Evolutionary conservation across 2,888 invertebrate genomes (phyloP), one percentile per base, ranked within the genome.

Genomic region (Junonia oenone): DNA sequence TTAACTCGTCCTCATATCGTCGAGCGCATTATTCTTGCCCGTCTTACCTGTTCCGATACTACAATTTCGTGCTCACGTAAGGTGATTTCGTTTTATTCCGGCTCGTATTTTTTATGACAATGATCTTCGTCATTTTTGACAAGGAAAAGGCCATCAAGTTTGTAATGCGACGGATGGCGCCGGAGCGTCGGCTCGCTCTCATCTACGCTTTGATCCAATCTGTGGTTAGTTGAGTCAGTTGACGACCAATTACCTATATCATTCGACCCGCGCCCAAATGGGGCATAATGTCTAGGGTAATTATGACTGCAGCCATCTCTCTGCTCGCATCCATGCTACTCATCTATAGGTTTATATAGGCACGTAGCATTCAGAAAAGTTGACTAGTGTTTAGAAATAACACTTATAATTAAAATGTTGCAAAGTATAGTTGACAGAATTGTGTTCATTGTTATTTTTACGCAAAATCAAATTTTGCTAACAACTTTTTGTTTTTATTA

Each of bases 61-160:
- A 82, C 81, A 86, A 82, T 83, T 83, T 82, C 70, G 78, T 78
- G 79, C 73, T 76, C 81, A 72, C 81, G 81, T 82, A 82, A 80
- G 83, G 81, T 83, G 81, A 83, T 83, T 76, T 81, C 72, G 76
- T 81, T 85, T 85, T 52, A 59, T 59, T 81, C 78, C 81, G 77
- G 80, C 79, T 79, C 75, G 72, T 76, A 73, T 81, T 88, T 75
- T 87, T 89, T 86, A 84, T 74, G 76, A 81, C 81, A 81, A 85
- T 80, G 86, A 86, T 89, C 90, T 87, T 81, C 89, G 88, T 89
- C 89, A 89, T 84, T 90, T 90, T 87, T 90, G 88, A 88, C 89
- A 88, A 81, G 88, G 89, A 88, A 88, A 89, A 87, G 83, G 86
- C 87, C 85, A 90, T 90, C 90, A 89, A 83, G 84, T 72, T 40